Conservation (phyloP, 2,888 invertebrate genomes). For the Leptothorax acervorum region DNA sequence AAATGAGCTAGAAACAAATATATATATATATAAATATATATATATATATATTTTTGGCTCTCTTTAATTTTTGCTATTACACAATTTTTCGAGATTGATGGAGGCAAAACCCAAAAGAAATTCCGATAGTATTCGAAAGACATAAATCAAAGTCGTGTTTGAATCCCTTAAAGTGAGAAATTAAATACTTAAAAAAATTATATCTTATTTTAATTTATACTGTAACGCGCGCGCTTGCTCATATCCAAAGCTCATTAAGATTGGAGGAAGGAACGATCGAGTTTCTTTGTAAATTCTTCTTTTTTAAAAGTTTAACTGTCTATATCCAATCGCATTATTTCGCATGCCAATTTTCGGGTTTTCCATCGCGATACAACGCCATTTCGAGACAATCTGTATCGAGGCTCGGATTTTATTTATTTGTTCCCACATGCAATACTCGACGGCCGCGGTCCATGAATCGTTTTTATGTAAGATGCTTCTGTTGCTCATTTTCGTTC, state of each 20-base stretch:
- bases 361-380: background rate
- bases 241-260: background rate
- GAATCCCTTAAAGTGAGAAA: background rate
- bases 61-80: background rate
- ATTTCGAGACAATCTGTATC: slow-evolving; percentile 10
- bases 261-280: background rate
- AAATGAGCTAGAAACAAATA: background rate
- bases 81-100: background rate
- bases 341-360: background rate
- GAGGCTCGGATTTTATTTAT: background rate
- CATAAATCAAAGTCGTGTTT: background rate
- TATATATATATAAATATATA: background rate
- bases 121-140: background rate
- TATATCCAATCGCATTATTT: too few species aligned
- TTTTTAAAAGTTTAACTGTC: background rate
- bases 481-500: background rate
- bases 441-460: background rate
- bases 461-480: background rate
- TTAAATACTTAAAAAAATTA: background rate
- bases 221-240: background rate
- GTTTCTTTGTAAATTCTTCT: background rate
- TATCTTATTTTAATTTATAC: background rate
- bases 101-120: background rate
- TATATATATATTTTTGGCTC: too few species aligned
- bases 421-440: background rate